A percentile compares a stretch with the other conserved stretches of the same genome.
phyloP scores from a whole-genome alignment of 2,888 invertebrate species.

The Drosophila mayaguana region DNA sequence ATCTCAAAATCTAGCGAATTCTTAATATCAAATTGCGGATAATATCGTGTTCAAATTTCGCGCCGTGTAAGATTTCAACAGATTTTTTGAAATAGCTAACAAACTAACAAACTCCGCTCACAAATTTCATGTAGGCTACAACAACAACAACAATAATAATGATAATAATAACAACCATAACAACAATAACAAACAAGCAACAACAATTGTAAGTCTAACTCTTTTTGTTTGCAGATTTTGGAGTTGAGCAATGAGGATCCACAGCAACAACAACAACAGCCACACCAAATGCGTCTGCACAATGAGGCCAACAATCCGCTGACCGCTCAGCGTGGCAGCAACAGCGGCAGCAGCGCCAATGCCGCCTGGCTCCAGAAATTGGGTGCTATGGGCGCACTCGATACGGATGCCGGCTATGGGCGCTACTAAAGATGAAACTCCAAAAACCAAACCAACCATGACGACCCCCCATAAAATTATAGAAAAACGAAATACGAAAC shows the following conservation, averaged over 20 bases:
- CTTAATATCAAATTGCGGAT: too few species aligned
- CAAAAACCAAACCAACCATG: constrained; percentile 32
- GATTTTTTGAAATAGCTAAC: constrained; percentile 74
- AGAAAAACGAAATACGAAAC: constrained; percentile 3
- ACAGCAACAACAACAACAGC: constrained; percentile 60
- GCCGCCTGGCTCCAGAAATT: constrained; percentile 81
- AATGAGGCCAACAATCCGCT: constrained; percentile 72
- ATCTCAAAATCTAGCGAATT: constrained; percentile 15
- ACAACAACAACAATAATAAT: constrained; percentile 49
- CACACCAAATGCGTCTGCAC: constrained; percentile 69
- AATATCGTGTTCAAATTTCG: constrained; percentile 1
- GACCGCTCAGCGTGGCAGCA: constrained; percentile 45
- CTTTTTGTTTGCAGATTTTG: constrained; percentile 82
- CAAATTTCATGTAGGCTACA: constrained; percentile 35
- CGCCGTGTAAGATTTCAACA: constrained; percentile 63
- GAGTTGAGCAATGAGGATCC: constrained; percentile 85
- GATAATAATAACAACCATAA: constrained; percentile 54
- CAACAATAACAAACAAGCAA: constrained; percentile 23
- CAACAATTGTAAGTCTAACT: constrained; percentile 62
- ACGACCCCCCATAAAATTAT: constrained; percentile 34
- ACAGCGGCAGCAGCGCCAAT: constrained; percentile 39
- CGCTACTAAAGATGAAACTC: constrained; percentile 66
- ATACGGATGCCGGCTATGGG: constrained; percentile 71
- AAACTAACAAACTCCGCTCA: constrained; percentile 47
- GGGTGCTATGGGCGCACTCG: constrained; percentile 73